Evolutionary conservation across 2,797 vertebrate genomes (phyloP).

Genomic region (Phrynocephalus forsythii): DNA sequence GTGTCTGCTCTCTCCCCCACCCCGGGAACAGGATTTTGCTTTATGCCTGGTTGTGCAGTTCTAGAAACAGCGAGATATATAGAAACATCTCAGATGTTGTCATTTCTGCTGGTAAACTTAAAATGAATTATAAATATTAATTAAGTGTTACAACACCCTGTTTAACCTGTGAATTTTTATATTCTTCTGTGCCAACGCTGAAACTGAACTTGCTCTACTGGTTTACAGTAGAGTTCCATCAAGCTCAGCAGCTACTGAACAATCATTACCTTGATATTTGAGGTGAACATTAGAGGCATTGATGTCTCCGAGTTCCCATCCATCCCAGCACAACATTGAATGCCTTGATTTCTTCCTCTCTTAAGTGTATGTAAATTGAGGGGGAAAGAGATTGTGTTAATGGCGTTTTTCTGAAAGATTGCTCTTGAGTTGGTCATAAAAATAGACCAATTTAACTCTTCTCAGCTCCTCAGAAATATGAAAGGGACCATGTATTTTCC

Average conservation of each 20-base stretch:
- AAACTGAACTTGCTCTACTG: slow-evolving; percentile 74
- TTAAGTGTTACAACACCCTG: slow-evolving; percentile 73
- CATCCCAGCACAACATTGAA: slow-evolving; percentile 9
- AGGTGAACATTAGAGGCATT: slow-evolving; percentile 71
- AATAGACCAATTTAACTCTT: background rate
- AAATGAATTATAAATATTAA: slow-evolving; percentile 70
- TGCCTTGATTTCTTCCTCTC: slow-evolving; percentile 1
- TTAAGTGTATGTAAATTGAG: background rate
- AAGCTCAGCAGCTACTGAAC: slow-evolving; percentile 68
- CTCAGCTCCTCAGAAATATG: background rate
- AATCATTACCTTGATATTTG: slow-evolving; percentile 64
- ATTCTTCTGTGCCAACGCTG: slow-evolving; percentile 72
- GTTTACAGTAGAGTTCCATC: slow-evolving; percentile 66
- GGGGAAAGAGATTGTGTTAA: background rate
- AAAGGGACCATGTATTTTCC: too few relatives aligned
- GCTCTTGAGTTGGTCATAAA: background rate
- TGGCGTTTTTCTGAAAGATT: background rate
- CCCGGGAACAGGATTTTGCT: slow-evolving; percentile 8
- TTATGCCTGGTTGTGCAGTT: slow-evolving; percentile 40
- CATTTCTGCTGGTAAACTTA: slow-evolving; percentile 64
- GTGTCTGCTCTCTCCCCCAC: background rate
- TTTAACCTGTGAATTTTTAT: slow-evolving; percentile 74
- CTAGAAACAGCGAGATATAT: slow-evolving; percentile 58
- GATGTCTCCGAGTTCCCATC: slow-evolving; percentile 55
- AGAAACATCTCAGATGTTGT: slow-evolving; percentile 65